These are phyloP conservation scores for Psittacus erithacus DNA, from an alignment of 2,113 vertebrate genomes.

Conservation along the genomic window DNA sequence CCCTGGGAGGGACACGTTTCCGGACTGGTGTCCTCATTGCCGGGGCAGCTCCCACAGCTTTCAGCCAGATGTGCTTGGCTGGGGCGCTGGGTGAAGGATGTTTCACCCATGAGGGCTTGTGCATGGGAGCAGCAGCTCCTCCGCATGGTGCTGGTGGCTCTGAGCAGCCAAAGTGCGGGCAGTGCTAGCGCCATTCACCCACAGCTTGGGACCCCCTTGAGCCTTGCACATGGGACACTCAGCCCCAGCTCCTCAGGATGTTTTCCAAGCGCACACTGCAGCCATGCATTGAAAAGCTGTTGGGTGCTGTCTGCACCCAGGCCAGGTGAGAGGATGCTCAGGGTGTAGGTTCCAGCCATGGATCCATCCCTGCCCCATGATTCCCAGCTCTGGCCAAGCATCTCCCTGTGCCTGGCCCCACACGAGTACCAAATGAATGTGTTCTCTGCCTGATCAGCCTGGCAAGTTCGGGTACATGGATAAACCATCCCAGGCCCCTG, in stretches of 20 bases:
- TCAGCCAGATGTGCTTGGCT: slow-evolving; percentile 52
- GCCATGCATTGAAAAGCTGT: accelerated
- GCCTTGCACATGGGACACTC: accelerated
- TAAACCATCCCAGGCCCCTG: background rate
- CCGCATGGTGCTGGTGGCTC: accelerated
- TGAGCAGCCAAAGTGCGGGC: background rate
- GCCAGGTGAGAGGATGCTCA: accelerated
- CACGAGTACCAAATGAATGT: accelerated
- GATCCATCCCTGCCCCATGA: background rate
- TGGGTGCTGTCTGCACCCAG: background rate
- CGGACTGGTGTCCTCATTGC: slow-evolving; percentile 43
- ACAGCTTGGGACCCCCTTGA: background rate
- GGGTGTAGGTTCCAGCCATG: accelerated
- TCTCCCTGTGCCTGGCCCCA: background rate
- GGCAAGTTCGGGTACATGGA: background rate
- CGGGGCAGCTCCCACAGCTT: slow-evolving; percentile 46
- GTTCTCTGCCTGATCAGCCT: background rate
- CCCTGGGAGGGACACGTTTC: background rate
- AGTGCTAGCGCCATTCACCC: accelerated
- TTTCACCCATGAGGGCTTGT: background rate
- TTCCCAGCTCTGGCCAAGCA: accelerated
- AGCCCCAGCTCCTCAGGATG: background rate
- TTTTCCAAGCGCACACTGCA: background rate
- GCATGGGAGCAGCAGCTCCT: accelerated
- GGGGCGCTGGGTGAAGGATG: background rate